These are phyloP conservation scores for Corella eumyota DNA, from an alignment of 23 tunicate genomes.

Conservation along the genomic window DNA sequence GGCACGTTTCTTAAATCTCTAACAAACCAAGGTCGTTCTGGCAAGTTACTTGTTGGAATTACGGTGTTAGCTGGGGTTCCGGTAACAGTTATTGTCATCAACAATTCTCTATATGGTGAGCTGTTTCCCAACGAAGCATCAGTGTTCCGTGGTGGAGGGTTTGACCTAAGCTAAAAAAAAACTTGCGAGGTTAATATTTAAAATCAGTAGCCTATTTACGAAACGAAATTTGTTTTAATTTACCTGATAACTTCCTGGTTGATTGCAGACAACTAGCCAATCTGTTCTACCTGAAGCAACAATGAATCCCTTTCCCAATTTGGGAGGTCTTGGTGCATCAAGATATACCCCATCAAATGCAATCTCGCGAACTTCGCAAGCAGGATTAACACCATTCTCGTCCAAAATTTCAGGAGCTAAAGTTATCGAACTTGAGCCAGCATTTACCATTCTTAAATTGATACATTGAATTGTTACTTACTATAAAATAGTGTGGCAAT, in stretches of 20 bases:
- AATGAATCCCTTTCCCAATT: slow-evolving; percentile 11
- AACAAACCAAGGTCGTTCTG: slow-evolving; percentile 7
- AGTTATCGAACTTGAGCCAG: too few relatives aligned
- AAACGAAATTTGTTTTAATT: too few relatives aligned
- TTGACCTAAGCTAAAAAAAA: not conserved
- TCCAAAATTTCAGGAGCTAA: too few relatives aligned
- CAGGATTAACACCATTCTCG: not conserved
- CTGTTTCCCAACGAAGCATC: slow-evolving; percentile 1
- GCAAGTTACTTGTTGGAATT: not conserved
- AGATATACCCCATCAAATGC: slow-evolving; percentile 21
- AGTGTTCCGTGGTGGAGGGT: not conserved
- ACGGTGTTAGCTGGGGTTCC: not conserved
- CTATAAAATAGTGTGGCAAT: too few relatives aligned
- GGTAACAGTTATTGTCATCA: slow-evolving; percentile 4
- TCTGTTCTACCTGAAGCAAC: slow-evolving; percentile 35
- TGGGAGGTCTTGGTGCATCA: slow-evolving; percentile 2
- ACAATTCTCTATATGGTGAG: slow-evolving; percentile 8
- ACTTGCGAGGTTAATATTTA: not conserved
- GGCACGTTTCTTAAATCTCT: slow-evolving; percentile 6
- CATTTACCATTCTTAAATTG: too few relatives aligned
- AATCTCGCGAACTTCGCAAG: slow-evolving; percentile 17
- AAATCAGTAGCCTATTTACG: too few relatives aligned
- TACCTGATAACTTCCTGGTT: slow-evolving; percentile 39
- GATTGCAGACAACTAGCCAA: slow-evolving; percentile 34
- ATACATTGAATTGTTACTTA: too few relatives aligned